These are phyloP conservation scores for Gonocerus acuteangulatus DNA, from an alignment of 2,888 invertebrate species.

Conservation along the genomic window DNA sequence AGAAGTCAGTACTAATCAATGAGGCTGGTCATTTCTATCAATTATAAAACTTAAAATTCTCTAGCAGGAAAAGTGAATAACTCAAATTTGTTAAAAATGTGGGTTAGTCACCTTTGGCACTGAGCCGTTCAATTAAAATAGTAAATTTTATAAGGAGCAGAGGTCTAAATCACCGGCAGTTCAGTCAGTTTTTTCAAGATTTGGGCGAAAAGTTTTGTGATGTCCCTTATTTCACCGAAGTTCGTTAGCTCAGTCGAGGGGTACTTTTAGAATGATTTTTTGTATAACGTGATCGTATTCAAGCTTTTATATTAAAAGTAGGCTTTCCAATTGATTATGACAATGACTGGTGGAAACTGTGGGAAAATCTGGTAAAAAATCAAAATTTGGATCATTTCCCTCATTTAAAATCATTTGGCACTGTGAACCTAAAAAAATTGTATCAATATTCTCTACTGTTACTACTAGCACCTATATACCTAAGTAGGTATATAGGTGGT, in stretches of 20 bases:
- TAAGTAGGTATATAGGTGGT: too few species aligned
- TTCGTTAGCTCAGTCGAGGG: conserved; percentile 5
- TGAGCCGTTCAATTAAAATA: conserved; percentile 4
- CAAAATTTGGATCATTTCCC: neutral
- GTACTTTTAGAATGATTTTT: conserved; percentile 4
- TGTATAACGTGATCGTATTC: conserved; percentile 1
- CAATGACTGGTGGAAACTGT: neutral
- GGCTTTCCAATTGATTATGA: conserved; percentile 2
- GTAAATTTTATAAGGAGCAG: conserved; percentile 3
- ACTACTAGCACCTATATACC: too few species aligned
- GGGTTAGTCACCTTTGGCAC: too few species aligned
- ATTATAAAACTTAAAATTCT: too few species aligned
- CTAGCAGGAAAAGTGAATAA: too few species aligned
- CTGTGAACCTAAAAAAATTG: neutral
- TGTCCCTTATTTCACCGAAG: conserved; percentile 8
- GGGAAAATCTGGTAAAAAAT: neutral
- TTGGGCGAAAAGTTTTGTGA: conserved; percentile 7
- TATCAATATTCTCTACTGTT: neutral
- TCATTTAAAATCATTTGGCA: neutral
- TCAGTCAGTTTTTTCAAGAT: conserved; percentile 14
- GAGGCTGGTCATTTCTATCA: too few species aligned
- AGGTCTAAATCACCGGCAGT: conserved; percentile 19
- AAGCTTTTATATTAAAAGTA: conserved; percentile 1
- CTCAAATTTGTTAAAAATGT: too few species aligned
- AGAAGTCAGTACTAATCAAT: too few species aligned